Conservation (phyloP, 2,888 invertebrate species). For the Harmothoe impar region DNA sequence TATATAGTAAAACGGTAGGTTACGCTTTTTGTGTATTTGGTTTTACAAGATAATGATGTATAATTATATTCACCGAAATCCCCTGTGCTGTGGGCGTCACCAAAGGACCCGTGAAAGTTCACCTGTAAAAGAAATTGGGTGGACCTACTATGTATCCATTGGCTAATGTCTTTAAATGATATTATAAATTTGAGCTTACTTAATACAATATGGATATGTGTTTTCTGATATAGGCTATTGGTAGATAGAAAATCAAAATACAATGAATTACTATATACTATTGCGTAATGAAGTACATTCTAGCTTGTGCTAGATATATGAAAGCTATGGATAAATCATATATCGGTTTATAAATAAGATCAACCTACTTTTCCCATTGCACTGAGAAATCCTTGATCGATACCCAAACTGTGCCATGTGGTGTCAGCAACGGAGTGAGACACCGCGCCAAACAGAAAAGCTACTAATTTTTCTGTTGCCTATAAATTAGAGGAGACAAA, state of each 20-base stretch:
- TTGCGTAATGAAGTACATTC: too few relatives aligned
- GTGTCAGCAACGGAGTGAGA: constrained; percentile 82
- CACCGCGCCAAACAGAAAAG: constrained; percentile 79
- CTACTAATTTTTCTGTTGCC: constrained; percentile 80
- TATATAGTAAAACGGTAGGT: too few relatives aligned
- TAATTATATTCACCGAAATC: constrained; percentile 79
- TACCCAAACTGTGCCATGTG: constrained; percentile 81
- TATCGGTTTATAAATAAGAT: too few relatives aligned
- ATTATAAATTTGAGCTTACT: background rate
- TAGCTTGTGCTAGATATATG: too few relatives aligned
- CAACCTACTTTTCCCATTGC: constrained; percentile 78
- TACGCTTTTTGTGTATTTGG: too few relatives aligned
- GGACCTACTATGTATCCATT: background rate
- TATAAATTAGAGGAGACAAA: constrained; percentile 54
- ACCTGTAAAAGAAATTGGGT: constrained; percentile 73
- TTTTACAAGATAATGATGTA: too few relatives aligned
- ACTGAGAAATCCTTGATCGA: constrained; percentile 79
- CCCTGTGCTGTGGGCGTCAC: constrained; percentile 77
- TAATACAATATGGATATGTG: too few relatives aligned
- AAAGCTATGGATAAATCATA: too few relatives aligned
- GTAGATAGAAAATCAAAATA: too few relatives aligned
- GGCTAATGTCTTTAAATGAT: background rate
- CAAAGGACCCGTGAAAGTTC: constrained; percentile 80
- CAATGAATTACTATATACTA: too few relatives aligned
- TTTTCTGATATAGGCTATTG: too few relatives aligned